These are phyloP conservation scores for Crotophaga sulcirostris DNA, from an alignment of 2,113 vertebrate genomes.

Conservation along the genomic window DNA sequence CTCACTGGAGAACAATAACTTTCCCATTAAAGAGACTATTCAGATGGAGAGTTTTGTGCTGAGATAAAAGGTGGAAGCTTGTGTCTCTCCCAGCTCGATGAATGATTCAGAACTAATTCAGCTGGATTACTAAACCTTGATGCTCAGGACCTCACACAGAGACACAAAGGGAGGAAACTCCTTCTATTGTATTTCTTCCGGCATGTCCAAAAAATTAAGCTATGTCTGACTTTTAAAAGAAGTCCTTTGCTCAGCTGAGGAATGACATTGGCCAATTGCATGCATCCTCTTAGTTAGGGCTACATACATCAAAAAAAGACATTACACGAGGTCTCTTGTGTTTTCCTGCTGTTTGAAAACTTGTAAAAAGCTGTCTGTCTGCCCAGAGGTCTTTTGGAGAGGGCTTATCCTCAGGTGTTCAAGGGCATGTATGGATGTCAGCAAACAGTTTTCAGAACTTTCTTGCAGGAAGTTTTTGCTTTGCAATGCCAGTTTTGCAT, in stretches of 20 bases:
- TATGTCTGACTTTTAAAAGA: background rate
- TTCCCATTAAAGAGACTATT: background rate
- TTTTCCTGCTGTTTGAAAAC: background rate
- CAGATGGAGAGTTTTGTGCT: background rate
- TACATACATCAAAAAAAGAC: background rate
- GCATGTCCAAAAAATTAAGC: background rate
- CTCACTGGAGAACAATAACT: background rate
- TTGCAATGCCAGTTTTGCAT: background rate
- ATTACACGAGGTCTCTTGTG: background rate
- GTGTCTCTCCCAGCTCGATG: background rate
- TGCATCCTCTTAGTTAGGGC: background rate
- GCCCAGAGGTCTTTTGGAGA: background rate
- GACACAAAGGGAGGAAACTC: background rate
- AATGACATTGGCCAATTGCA: background rate
- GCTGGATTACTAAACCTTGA: background rate
- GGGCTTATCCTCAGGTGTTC: background rate
- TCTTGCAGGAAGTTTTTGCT: background rate
- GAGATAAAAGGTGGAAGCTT: constrained; percentile 32
- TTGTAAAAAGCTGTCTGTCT: background rate
- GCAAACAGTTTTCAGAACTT: background rate
- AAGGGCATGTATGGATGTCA: background rate
- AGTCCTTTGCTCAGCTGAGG: background rate
- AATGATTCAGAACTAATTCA: background rate
- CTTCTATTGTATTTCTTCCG: background rate
- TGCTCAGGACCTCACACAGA: constrained; percentile 43